A percentile compares a stretch with the other conserved stretches of the same genome.
Evolutionary conservation across 1,140 invertebrate genomes (phyloP).

Genomic region (Aphis craccivora): DNA sequence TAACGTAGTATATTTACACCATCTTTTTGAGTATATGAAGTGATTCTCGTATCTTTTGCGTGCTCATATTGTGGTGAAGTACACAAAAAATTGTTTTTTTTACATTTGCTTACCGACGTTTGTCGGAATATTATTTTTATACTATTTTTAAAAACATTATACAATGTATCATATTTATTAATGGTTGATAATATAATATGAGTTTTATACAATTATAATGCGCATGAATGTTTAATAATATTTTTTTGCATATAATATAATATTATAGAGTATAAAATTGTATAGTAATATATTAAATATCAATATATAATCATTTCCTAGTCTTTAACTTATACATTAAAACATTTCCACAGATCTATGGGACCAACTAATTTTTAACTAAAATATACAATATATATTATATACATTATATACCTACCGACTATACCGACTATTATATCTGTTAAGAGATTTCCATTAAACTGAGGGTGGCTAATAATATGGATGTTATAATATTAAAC

Average conservation of each 20-base stretch:
- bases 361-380: background rate
- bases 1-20: background rate
- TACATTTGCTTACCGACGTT: too few relatives aligned
- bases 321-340: background rate
- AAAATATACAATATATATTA: too few relatives aligned
- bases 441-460: background rate
- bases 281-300: too few relatives aligned
- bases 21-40: background rate
- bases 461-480: too few relatives aligned
- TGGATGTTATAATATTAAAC: background rate
- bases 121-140: background rate
- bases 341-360: background rate
- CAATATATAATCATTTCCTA: too few relatives aligned
- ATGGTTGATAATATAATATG: too few relatives aligned
- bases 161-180: background rate
- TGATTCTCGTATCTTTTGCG: background rate
- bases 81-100: background rate
- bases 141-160: background rate
- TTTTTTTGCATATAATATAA: too few relatives aligned
- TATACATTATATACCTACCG: too few relatives aligned
- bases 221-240: too few relatives aligned
- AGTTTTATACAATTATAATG: too few relatives aligned
- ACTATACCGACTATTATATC: too few relatives aligned
- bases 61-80: background rate
- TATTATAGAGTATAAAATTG: too few relatives aligned